These are phyloP conservation scores for Drosophila histrio DNA, from an alignment of 2,888 invertebrate genomes.

Conservation along the genomic window DNA sequence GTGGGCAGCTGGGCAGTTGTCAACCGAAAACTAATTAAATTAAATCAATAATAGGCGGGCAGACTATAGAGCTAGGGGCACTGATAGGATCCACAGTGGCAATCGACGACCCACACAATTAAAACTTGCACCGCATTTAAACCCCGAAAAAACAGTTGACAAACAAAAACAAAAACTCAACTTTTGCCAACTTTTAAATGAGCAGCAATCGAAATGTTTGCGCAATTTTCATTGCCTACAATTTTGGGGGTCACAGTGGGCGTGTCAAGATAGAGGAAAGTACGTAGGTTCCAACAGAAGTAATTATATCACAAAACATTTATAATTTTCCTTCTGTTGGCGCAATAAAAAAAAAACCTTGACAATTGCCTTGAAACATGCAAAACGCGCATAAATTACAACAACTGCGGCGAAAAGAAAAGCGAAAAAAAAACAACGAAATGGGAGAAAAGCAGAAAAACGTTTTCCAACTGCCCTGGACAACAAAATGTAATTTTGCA, in stretches of 20 bases:
- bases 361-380: conserved; percentile 81
- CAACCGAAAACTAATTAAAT: conserved; percentile 71
- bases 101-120: conserved; percentile 62
- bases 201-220: conserved; percentile 32
- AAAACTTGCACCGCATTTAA: conserved; percentile 32
- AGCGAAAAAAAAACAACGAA: neutral
- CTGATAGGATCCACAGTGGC: conserved; percentile 5
- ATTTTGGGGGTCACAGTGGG: conserved; percentile 29
- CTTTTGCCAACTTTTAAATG: conserved; percentile 28
- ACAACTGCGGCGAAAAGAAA: conserved; percentile 12
- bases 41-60: conserved; percentile 65
- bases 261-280: neutral
- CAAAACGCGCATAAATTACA: conserved; percentile 81
- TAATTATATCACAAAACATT: conserved; percentile 76
- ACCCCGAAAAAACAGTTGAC: conserved; percentile 27
- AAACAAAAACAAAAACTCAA: conserved; percentile 36
- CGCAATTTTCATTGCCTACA: conserved; percentile 23
- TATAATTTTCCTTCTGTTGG: conserved; percentile 45
- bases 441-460: conserved; percentile 28
- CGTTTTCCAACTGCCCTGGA: conserved; percentile 33
- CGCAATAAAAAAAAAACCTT: conserved; percentile 73
- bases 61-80: conserved; percentile 29
- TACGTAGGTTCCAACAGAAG: conserved; percentile 39
- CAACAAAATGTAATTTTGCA: conserved; percentile 61
- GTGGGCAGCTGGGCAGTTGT: conserved; percentile 8